Conservation (phyloP, 35 echinoderm and acorn worm species). For the Heliocidaris tuberculata region DNA sequence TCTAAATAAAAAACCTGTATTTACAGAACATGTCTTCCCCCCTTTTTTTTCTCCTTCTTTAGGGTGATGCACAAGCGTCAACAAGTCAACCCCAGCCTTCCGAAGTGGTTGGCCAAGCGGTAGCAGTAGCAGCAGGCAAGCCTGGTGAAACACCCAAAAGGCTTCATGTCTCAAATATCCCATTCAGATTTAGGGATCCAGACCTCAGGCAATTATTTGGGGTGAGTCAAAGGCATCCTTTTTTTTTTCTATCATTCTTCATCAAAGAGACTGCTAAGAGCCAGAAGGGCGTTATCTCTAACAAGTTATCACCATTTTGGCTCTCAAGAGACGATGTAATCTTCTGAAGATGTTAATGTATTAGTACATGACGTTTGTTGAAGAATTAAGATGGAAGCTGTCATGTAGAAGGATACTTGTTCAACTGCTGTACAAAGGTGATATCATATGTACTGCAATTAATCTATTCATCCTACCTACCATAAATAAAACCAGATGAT, state of each 20-base stretch:
- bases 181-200: slow-evolving; percentile 98
- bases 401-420: too few relatives aligned
- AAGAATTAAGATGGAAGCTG: neutral
- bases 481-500: too few relatives aligned
- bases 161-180: slow-evolving; percentile 99
- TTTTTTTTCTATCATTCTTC: neutral
- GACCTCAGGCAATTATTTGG: slow-evolving; percentile 99
- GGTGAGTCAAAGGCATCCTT: slow-evolving; percentile 49
- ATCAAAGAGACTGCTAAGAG: neutral
- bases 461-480: too few relatives aligned
- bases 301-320: too few relatives aligned
- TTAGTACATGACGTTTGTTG: neutral
- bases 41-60: slow-evolving; percentile 39
- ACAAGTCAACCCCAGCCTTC: slow-evolving; percentile 74
- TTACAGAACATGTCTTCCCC: neutral
- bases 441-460: too few relatives aligned
- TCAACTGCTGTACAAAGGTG: too few relatives aligned
- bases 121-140: slow-evolving; percentile 59
- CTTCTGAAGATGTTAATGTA: neutral
- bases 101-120: slow-evolving; percentile 74
- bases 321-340: neutral
- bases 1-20: neutral
- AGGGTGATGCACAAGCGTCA: slow-evolving; percentile 78
- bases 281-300: too few relatives aligned
- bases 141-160: slow-evolving; percentile 95